Percentiles rank a stretch among this genome's conserved stretches.
Evolutionary conservation across 1,140 invertebrate species (phyloP).

Genomic region (Megalonaias nervosa): DNA sequence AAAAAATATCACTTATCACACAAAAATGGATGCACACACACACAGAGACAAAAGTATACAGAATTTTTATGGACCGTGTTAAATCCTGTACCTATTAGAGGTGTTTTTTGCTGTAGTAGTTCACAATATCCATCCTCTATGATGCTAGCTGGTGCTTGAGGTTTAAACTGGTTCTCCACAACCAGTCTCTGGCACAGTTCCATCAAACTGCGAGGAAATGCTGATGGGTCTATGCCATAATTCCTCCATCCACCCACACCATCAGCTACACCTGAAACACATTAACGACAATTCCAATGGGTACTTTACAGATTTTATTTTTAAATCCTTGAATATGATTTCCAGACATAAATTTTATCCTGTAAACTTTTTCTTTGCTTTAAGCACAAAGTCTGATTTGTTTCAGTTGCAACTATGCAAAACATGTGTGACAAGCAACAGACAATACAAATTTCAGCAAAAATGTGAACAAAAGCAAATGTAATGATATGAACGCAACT

Average conservation of each 20-base stretch:
- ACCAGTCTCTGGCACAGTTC: conserved; percentile 94
- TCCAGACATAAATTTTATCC: too few species aligned
- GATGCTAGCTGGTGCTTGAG: conserved; percentile 84
- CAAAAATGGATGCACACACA: not conserved
- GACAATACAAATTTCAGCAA: too few species aligned
- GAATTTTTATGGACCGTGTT: not conserved
- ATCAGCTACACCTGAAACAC: conserved; percentile 90
- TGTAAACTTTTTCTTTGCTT: too few species aligned
- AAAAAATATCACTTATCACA: not conserved
- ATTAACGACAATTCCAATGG: not conserved
- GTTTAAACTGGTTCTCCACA: conserved; percentile 84
- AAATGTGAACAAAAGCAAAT: too few species aligned
- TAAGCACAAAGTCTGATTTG: too few species aligned
- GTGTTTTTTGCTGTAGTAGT: conserved; percentile 91
- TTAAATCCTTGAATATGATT: too few species aligned
- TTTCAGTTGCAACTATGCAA: too few species aligned
- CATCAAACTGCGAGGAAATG: conserved; percentile 95
- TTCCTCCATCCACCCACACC: conserved; percentile 98
- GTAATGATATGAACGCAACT: too few species aligned
- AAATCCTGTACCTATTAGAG: conserved; percentile 82
- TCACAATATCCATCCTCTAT: conserved; percentile 80
- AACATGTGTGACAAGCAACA: too few species aligned
- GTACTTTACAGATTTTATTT: too few species aligned
- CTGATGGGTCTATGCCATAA: conserved; percentile 97
- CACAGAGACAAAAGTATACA: not conserved